phyloP scores from a whole-genome alignment of 2,797 vertebrate species.

The Liasis olivaceus region DNA sequence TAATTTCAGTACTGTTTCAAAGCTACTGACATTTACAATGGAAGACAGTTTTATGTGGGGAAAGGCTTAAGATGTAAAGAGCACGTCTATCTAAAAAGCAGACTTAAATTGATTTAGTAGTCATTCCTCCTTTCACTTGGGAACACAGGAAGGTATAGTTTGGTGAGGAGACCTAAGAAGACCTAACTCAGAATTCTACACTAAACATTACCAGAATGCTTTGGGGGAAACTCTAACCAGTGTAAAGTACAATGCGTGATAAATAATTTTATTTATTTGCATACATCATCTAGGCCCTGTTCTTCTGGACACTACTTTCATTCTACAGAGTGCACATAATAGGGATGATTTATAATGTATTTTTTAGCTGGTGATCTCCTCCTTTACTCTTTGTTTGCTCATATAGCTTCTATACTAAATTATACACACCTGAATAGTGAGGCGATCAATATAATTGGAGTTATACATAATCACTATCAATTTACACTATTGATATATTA shows the following conservation, averaged over 20 bases:
- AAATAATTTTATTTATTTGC: background rate
- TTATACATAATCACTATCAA: background rate
- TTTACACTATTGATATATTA: background rate
- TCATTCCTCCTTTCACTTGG: background rate
- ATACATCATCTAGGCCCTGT: background rate
- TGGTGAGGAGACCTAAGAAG: background rate
- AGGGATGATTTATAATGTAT: background rate
- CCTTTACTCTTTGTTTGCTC: background rate
- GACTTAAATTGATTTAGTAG: background rate
- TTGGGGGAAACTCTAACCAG: background rate
- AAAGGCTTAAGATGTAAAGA: background rate
- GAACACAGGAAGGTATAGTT: background rate
- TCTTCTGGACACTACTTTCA: background rate
- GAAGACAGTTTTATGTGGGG: background rate
- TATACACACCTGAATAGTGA: background rate
- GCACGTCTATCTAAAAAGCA: background rate
- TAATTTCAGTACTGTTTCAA: background rate
- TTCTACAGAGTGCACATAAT: background rate
- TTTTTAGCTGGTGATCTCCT: background rate
- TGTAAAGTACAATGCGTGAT: background rate
- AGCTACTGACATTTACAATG: background rate
- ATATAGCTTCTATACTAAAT: background rate
- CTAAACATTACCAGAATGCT: background rate
- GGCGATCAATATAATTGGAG: background rate
- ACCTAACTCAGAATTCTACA: background rate